Evolutionary conservation across 2,888 invertebrate genomes (phyloP), one percentile per base, ranked within the genome.

Genomic region (Poecilus cupreus): DNA sequence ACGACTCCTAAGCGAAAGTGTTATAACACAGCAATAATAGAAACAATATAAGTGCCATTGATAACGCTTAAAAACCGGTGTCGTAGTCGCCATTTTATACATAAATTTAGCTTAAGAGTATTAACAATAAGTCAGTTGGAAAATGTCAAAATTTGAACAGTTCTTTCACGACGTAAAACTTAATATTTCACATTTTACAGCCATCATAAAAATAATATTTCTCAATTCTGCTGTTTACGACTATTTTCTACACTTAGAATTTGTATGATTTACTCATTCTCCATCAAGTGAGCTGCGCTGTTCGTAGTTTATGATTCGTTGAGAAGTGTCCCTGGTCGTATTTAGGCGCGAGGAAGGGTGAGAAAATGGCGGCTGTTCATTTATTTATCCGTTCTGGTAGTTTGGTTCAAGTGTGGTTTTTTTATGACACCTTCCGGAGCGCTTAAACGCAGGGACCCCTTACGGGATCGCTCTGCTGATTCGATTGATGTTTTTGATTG

Each of bases 281-380:
- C 32, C 18, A 60, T 32, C 60, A 32, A 6, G 60, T 13, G 8
- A 60, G 32, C 32, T 51, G 46, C n/a, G 46, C 32, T 51, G 46
- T 46, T 10, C 20, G n/a, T 16, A 32, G 37, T 68, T 68, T 68
- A 68, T 37, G 64, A 18, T 18, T 8, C 10, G 32, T 68, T 68
- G 64, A 68, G 18, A 32, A 51, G 13, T 46, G 46, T 46, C 46
- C 46, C 46, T 8, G 18, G 16, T 1, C 16, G 51, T 1, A 51
- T n/a, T 51, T 1, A 2, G 10, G 18, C 18, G 32, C 4, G 8
- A n/a, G n/a, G 32, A 8, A 60, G 11, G 22, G 57, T 5, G 11
- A 32, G 39, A 68, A 68, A 68, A 68, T 68, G 64, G 60, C 60
- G 60, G 8, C 72, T 43, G 72, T 72, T 72, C 72, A 72, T 43